phyloP scores from a whole-genome alignment of 2,797 vertebrate genomes.

The Tympanoctomys barrerae region DNA sequence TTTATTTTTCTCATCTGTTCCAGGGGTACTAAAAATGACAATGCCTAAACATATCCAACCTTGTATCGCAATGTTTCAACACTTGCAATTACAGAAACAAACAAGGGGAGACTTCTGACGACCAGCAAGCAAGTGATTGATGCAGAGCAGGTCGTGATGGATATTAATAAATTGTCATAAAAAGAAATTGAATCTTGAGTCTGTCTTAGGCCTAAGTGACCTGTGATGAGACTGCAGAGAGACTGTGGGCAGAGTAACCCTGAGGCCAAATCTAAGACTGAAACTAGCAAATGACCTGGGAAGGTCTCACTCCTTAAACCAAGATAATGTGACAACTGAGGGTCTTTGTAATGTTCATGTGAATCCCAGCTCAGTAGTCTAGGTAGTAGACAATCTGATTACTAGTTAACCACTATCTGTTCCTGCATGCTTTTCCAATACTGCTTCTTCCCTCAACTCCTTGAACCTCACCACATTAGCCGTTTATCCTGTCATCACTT shows the following conservation, averaged over 20 bases:
- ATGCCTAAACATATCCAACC: background rate
- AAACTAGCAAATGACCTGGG: background rate
- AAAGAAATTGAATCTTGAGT: background rate
- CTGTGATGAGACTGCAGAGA: background rate
- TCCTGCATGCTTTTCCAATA: background rate
- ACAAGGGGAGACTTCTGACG: too few species aligned
- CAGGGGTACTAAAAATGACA: background rate
- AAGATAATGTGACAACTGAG: background rate
- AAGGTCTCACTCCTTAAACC: background rate
- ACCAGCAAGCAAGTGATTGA: too few species aligned
- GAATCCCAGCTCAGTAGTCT: background rate
- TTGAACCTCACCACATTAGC: background rate
- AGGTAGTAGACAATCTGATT: background rate
- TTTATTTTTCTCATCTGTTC: background rate
- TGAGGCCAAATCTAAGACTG: background rate
- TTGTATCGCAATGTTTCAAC: background rate
- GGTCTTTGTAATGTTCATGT: background rate
- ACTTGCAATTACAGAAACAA: background rate
- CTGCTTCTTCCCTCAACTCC: background rate
- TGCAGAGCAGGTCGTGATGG: background rate
- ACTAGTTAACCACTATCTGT: background rate
- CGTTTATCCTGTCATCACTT: background rate
- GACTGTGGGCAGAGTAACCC: background rate
- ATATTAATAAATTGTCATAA: background rate
- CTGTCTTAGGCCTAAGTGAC: background rate